phyloP scores from a whole-genome alignment of 2,113 vertebrate species.

The Phainopepla nitens region DNA sequence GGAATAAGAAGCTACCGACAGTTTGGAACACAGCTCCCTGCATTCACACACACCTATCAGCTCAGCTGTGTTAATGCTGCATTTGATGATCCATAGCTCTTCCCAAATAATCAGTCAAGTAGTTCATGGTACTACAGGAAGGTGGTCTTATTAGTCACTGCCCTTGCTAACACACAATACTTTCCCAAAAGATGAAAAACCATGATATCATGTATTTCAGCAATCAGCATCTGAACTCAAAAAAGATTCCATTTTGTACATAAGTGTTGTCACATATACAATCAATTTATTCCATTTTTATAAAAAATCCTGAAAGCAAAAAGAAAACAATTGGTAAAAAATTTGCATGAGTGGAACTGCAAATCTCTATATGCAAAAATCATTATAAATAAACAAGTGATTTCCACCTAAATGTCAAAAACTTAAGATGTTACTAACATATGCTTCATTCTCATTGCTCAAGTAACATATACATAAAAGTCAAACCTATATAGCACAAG shows the following conservation, averaged over 20 bases:
- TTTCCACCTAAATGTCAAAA: background rate
- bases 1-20: background rate
- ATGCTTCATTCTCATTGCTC: background rate
- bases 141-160: background rate
- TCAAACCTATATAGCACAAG: background rate
- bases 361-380: background rate
- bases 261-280: background rate
- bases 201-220: background rate
- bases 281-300: background rate
- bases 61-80: accelerated
- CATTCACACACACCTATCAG: background rate
- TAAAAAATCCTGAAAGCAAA: background rate
- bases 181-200: background rate
- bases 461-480: background rate
- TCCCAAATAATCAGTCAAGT: background rate
- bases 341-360: background rate
- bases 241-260: background rate
- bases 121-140: background rate
- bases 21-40: background rate
- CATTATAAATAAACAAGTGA: background rate
- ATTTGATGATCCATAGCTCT: background rate
- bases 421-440: background rate
- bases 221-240: background rate
- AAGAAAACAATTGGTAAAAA: background rate
- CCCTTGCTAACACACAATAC: background rate